phyloP scores from a whole-genome alignment of 2,797 vertebrate species.

The Luscinia luscinia region DNA sequence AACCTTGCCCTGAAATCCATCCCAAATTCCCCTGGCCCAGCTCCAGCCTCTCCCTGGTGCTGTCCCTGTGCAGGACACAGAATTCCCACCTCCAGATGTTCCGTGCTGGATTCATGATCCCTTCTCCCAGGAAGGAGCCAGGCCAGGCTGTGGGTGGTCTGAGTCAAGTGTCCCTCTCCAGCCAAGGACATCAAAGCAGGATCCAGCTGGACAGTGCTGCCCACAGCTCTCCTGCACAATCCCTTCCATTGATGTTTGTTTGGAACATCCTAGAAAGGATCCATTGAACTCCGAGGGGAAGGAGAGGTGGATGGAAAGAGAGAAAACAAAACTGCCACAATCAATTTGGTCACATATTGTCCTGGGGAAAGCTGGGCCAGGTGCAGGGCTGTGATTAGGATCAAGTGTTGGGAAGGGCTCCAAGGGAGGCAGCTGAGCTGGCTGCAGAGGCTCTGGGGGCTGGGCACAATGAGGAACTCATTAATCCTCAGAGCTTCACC shows the following conservation, averaged over 20 bases:
- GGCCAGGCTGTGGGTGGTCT: conserved; percentile 27
- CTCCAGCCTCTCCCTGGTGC: background rate
- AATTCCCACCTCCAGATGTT: background rate
- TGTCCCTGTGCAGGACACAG: background rate
- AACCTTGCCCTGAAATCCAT: fast-evolving
- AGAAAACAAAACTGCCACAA: background rate
- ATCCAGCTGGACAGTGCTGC: conserved; percentile 10
- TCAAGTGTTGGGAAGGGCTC: conserved; percentile 37
- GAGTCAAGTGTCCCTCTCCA: fast-evolving
- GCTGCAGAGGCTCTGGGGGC: background rate
- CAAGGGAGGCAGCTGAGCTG: conserved; percentile 3
- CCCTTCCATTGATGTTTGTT: background rate
- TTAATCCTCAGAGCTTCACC: background rate
- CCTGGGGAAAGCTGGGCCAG: conserved; percentile 43
- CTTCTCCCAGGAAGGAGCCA: background rate
- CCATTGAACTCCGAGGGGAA: background rate
- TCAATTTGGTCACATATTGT: conserved; percentile 7
- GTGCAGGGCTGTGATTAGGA: conserved; percentile 21
- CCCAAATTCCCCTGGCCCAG: background rate
- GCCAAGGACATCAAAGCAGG: conserved; percentile 43
- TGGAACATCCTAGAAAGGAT: background rate
- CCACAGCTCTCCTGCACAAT: background rate
- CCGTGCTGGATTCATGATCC: background rate
- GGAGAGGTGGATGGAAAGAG: background rate
- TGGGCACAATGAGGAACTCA: background rate